Base-by-base conservation (phyloP, 2,888 invertebrate species). In the Spilarctia lutea region DNA sequence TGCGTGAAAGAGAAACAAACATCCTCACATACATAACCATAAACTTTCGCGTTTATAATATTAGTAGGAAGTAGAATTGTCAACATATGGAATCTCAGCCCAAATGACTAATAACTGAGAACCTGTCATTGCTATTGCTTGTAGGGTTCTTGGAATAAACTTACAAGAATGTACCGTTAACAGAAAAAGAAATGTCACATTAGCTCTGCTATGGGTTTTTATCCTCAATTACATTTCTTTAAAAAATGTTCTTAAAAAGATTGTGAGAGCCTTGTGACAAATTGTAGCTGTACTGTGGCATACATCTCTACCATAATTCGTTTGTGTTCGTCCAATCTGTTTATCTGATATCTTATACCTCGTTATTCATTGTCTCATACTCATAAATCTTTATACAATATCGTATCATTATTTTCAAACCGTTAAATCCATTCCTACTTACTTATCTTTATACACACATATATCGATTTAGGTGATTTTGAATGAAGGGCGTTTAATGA, bases 301-400 rank as follows among this genome's bases (percentile, higher is more conserved):
- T 70, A 70, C 60, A 30, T 30, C 16, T 30, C 70, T 75, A 72
- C 73, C 67, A 65, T 73, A 66, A 66, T 69, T 71, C 72, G 66
- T 77, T 65, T 24, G n/a, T 76, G 73, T 79, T 71, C 69, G 18
- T 71, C 35, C 73, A 75, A 75, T 81, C 79, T 76, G 68, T 81
- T 75, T 75, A 75, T 81, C 67, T 69, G 75, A 79, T 66, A 83
- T 45, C 66, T 20, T 78, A 75, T 67, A 74, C 73, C 65, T 79
- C 75, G 76, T 81, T 81, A 82, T 77, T 81, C 65, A 81, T 73
- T 68, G 75, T 78, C 68, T 68, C 52, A 56, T 66, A 56, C 68
- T 73, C 65, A 76, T 84, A 79, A 73, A 82, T 82, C 71, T 75
- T 67, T 72, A 73, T 52, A 78, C 70, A 73, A 45, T 74, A 68